phyloP scores from a whole-genome alignment of 2,888 invertebrate species.

The Smittia aterrima region DNA sequence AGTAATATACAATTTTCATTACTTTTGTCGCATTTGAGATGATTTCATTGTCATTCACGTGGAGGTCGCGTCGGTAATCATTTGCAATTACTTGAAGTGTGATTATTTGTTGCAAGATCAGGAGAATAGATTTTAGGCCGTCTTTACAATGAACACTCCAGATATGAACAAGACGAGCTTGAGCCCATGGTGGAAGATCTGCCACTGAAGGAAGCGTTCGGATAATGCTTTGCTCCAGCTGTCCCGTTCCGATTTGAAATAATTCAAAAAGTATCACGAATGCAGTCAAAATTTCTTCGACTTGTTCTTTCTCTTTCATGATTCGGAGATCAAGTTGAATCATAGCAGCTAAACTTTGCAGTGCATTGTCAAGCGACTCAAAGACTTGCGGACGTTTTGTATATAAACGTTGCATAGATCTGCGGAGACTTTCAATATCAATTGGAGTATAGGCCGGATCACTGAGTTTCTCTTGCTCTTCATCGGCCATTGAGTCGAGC shows the following conservation, averaged over 20 bases:
- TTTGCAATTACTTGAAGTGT: conserved; percentile 80
- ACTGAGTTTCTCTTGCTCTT: conserved; percentile 43
- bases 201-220: conserved; percentile 59
- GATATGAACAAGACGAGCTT: conserved; percentile 74
- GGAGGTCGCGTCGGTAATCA: conserved; percentile 67
- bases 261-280: conserved; percentile 77
- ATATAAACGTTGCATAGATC: conserved; percentile 56
- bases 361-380: conserved; percentile 48
- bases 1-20: conserved; percentile 85
- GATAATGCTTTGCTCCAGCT: conserved; percentile 24
- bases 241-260: conserved; percentile 63
- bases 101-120: conserved; percentile 83
- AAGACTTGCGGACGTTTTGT: conserved; percentile 45
- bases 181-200: conserved; percentile 67
- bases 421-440: conserved; percentile 61
- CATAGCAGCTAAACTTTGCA: conserved; percentile 45
- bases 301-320: conserved; percentile 43
- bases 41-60: conserved; percentile 79
- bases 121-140: conserved; percentile 65
- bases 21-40: conserved; percentile 84
- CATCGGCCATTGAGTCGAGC: conserved; percentile 65
- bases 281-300: conserved; percentile 53
- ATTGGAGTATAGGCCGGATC: conserved; percentile 51
- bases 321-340: conserved; percentile 45
- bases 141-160: conserved; percentile 72